Percentiles rank a stretch among this genome's conserved stretches.
Conservation (phyloP, 2,888 invertebrate genomes). For the Drosophila leonis region DNA sequence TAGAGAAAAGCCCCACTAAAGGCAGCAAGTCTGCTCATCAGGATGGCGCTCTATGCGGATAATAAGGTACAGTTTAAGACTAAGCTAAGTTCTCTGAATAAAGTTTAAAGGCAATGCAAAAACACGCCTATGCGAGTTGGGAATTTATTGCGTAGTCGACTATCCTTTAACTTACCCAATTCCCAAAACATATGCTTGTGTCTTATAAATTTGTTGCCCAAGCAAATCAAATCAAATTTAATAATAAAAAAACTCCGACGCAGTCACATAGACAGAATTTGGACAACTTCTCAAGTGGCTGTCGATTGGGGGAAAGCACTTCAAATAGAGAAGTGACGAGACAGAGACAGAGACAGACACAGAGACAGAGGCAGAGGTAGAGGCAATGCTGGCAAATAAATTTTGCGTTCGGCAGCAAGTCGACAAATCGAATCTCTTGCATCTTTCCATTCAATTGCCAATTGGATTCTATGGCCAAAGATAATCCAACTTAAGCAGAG, state of each 20-base stretch:
- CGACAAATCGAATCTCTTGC: conserved; percentile 70
- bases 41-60: conserved; percentile 30
- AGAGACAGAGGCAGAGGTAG: background rate
- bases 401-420: conserved; percentile 42
- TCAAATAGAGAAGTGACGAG: conserved; percentile 25
- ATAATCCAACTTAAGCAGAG: conserved; percentile 80
- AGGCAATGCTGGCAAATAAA: conserved; percentile 50
- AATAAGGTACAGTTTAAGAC: background rate
- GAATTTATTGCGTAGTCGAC: conserved; percentile 22
- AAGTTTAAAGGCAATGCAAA: conserved; percentile 5
- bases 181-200: conserved; percentile 52
- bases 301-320: conserved; percentile 34
- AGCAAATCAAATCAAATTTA: conserved; percentile 68
- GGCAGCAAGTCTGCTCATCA: conserved; percentile 31
- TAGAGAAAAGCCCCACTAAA: conserved; percentile 35
- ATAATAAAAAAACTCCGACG: conserved; percentile 33
- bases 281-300: conserved; percentile 63
- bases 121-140: background rate
- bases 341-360: background rate
- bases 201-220: conserved; percentile 45
- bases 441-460: conserved; percentile 79
- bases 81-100: conserved; percentile 12
- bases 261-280: conserved; percentile 38
- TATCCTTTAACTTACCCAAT: conserved; percentile 46
- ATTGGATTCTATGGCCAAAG: conserved; percentile 74